Percentiles rank a stretch among this genome's conserved stretches.
Conservation (phyloP, 2,888 invertebrate genomes). For the Linyphia triangularis region DNA sequence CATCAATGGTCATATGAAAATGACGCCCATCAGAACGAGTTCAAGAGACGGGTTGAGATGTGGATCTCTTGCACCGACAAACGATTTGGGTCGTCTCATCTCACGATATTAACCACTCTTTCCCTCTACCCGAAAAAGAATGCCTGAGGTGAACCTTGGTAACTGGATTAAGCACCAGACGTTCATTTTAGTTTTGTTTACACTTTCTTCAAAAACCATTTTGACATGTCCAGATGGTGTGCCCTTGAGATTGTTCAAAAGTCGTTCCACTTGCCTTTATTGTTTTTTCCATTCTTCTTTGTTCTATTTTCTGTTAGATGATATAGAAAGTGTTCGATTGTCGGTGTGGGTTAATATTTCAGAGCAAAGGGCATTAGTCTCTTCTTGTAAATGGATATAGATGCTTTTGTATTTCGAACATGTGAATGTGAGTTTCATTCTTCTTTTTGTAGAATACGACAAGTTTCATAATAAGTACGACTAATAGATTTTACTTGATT, state of each 20-base stretch:
- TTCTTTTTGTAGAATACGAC: too few relatives aligned
- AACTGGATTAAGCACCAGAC: neutral
- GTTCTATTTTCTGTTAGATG: neutral
- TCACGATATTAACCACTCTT: neutral
- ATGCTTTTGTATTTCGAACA: too few relatives aligned
- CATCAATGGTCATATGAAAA: neutral
- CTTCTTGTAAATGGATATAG: too few relatives aligned
- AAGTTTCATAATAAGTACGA: too few relatives aligned
- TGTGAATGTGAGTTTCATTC: too few relatives aligned
- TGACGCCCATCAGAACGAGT: neutral
- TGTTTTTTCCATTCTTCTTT: neutral
- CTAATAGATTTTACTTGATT: too few relatives aligned
- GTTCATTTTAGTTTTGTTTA: neutral
- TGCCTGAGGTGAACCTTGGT: neutral
- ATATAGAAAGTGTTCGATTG: conserved; percentile 18
- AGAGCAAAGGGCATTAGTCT: conserved; percentile 20
- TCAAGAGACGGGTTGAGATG: conserved; percentile 37
- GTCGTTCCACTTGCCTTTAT: neutral
- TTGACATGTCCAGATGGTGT: conserved; percentile 40
- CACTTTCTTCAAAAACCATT: conserved; percentile 7
- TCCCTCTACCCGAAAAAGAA: conserved; percentile 8
- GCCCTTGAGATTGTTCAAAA: conserved; percentile 19
- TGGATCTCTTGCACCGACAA: neutral
- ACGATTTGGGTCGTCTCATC: conserved; percentile 38
- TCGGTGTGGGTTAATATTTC: conserved; percentile 18